Evolutionary conservation across 1,140 invertebrate species (phyloP).

Genomic region (Cherax destructor): DNA sequence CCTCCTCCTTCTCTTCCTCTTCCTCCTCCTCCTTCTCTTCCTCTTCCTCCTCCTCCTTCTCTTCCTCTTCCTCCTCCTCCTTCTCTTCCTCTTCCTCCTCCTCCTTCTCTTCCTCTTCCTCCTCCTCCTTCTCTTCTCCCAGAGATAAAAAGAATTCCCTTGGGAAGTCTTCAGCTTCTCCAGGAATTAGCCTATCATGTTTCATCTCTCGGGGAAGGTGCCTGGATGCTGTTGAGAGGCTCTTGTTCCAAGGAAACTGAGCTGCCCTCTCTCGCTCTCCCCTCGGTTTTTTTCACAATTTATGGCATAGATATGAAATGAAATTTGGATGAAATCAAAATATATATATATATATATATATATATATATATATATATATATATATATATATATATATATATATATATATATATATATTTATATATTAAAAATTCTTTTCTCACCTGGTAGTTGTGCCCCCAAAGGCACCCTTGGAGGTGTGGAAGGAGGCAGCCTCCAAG

Average conservation of each 20-base stretch:
- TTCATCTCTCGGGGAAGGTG: background rate
- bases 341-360: too few relatives aligned
- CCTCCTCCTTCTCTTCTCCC: background rate
- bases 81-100: background rate
- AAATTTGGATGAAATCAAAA: too few relatives aligned
- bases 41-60: background rate
- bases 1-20: background rate
- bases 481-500: background rate
- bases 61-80: background rate
- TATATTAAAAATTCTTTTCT: background rate
- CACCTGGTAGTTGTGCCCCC: background rate
- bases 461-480: constrained; percentile 28
- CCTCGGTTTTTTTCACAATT: too few relatives aligned
- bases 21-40: background rate
- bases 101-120: background rate
- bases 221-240: background rate
- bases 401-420: too few relatives aligned
- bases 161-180: background rate
- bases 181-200: background rate
- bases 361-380: too few relatives aligned
- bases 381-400: too few relatives aligned
- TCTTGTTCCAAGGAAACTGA: background rate
- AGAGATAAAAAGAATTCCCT: background rate
- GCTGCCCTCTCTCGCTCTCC: background rate
- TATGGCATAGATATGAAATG: too few relatives aligned